These are phyloP conservation scores for Pseudomyrmex cubaensis DNA, from an alignment of 1,140 invertebrate genomes.

Conservation along the genomic window DNA sequence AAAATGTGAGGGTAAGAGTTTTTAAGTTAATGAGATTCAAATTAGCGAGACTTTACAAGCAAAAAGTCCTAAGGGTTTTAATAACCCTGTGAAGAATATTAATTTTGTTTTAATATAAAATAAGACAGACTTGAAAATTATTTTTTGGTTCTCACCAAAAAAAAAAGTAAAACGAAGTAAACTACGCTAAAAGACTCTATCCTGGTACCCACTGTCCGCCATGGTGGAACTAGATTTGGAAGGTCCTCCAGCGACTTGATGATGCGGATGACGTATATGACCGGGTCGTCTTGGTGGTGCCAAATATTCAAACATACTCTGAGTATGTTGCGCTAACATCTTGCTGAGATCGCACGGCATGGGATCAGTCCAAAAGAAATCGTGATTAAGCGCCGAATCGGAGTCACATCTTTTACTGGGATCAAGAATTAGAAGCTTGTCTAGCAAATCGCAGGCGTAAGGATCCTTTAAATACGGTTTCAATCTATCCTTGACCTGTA, in stretches of 20 bases:
- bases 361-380: slow-evolving; percentile 99
- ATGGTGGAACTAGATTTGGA: slow-evolving; percentile 85
- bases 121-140: no score
- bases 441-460: slow-evolving; percentile 96
- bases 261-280: slow-evolving; percentile 90
- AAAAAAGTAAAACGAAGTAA: no score
- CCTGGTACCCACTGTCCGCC: slow-evolving; percentile 90
- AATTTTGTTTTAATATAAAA: no score
- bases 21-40: no score
- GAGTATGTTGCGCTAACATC: slow-evolving; percentile 97
- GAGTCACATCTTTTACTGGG: slow-evolving; percentile 96
- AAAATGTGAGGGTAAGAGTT: no score
- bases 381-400: slow-evolving; percentile 97
- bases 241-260: slow-evolving; percentile 85
- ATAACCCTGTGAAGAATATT: no score
- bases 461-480: slow-evolving; percentile 97
- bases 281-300: slow-evolving; percentile 91
- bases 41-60: no score
- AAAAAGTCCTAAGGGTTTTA: no score
- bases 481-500: slow-evolving; percentile 93
- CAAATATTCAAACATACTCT: slow-evolving; percentile 98
- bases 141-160: no score
- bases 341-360: slow-evolving; percentile 96
- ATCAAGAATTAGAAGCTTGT: slow-evolving; percentile 96
- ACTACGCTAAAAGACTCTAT: slow-evolving; percentile 89